These are phyloP conservation scores for Plodia interpunctella DNA, from an alignment of 1,140 invertebrate species.

Conservation along the genomic window DNA sequence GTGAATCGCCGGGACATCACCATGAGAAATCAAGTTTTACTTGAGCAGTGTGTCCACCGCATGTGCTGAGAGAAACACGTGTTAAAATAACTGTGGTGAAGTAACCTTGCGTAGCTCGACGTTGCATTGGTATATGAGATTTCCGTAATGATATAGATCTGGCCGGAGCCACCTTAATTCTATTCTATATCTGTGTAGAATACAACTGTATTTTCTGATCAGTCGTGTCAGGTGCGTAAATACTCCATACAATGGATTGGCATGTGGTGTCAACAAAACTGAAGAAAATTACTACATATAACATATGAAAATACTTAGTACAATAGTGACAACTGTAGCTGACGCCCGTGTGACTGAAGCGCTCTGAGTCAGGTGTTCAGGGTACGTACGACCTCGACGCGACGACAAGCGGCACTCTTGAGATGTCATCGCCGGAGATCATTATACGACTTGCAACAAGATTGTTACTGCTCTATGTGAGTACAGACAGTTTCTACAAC, in stretches of 20 bases:
- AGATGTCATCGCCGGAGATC: conserved; percentile 33
- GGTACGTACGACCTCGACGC: conserved; percentile 18
- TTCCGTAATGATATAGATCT: conserved; percentile 29
- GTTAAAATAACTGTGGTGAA: conserved; percentile 21
- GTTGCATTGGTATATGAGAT: conserved; percentile 25
- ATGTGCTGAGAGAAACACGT: conserved; percentile 7
- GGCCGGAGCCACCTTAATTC: conserved; percentile 18
- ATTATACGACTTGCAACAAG: conserved; percentile 29
- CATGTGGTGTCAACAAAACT: conserved; percentile 9
- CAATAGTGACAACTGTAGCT: conserved; percentile 22
- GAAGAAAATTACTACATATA: not conserved
- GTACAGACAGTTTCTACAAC: conserved; percentile 17
- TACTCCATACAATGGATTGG: not conserved
- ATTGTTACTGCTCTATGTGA: conserved; percentile 36
- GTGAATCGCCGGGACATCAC: conserved; percentile 13
- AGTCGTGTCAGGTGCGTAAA: not conserved
- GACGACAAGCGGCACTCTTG: conserved; percentile 10
- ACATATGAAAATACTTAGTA: conserved; percentile 21
- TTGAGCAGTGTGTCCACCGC: conserved; percentile 5
- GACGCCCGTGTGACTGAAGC: conserved; percentile 35
- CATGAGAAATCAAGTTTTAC: conserved; percentile 3
- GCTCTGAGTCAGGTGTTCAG: conserved; percentile 14
- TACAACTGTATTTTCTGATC: conserved; percentile 4
- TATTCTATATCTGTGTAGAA: conserved; percentile 28
- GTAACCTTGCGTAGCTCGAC: conserved; percentile 27